phyloP scores from a whole-genome alignment of 2,888 invertebrate genomes.

The Tiphia femorata region DNA sequence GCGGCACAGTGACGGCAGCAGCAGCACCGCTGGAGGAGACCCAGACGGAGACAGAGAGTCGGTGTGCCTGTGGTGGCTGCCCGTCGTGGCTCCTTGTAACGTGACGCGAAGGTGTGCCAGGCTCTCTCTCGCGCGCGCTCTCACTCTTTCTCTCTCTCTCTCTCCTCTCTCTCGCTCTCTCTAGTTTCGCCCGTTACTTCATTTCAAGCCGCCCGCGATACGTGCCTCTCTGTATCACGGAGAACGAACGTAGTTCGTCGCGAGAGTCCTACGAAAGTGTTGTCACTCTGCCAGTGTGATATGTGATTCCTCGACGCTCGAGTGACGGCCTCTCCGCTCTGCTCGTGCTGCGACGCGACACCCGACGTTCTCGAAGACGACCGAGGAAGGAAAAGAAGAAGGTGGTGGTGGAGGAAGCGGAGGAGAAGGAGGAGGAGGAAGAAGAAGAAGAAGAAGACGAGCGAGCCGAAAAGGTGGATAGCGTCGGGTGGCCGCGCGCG shows the following conservation, averaged over 20 bases:
- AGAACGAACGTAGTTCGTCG: constrained; percentile 2
- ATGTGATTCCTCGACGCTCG: constrained; percentile 25
- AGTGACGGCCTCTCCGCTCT: constrained; percentile 12
- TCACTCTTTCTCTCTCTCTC: too few relatives aligned
- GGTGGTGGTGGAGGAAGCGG: background rate
- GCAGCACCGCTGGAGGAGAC: too few relatives aligned
- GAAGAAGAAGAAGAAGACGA: background rate
- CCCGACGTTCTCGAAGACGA: background rate
- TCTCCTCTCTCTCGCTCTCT: constrained; percentile 30
- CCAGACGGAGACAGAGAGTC: too few relatives aligned
- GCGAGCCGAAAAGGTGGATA: background rate
- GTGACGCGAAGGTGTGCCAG: constrained; percentile 53
- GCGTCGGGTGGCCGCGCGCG: too few relatives aligned
- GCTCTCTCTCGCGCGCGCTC: constrained; percentile 30
- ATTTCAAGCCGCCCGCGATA: constrained; percentile 22
- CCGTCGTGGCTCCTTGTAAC: constrained; percentile 52
- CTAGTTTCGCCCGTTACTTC: constrained; percentile 43
- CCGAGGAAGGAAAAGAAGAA: background rate
- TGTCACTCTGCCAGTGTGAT: constrained; percentile 30
- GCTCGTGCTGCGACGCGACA: background rate
- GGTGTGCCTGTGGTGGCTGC: constrained; percentile 34
- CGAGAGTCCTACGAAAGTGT: constrained; percentile 5
- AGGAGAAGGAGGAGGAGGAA: background rate
- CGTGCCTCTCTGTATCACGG: constrained; percentile 13
- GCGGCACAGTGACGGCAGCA: constrained; percentile 41